Conservation (phyloP, 1,140 invertebrate species). For the Drosophila ironensis region DNA sequence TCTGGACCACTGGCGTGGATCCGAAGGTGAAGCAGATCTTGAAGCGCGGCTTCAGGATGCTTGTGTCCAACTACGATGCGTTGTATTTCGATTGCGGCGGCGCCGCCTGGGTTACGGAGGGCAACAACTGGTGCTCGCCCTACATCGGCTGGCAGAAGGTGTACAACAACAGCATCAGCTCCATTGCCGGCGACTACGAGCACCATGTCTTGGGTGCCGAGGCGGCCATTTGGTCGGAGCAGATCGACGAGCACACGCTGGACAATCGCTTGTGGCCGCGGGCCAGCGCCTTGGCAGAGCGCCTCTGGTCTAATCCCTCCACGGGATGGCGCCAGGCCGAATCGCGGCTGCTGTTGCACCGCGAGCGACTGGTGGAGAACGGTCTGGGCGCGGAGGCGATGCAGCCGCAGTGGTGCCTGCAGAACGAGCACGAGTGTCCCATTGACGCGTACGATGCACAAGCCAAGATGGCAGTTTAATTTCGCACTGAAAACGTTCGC, state of each 20-base stretch:
- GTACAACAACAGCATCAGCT: slow-evolving; percentile 88
- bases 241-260: slow-evolving; percentile 86
- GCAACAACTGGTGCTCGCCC: slow-evolving; percentile 93
- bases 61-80: slow-evolving; percentile 93
- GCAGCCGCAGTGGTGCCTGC: slow-evolving; percentile 91
- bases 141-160: slow-evolving; percentile 94
- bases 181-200: slow-evolving; percentile 84
- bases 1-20: slow-evolving; percentile 89
- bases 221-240: slow-evolving; percentile 91
- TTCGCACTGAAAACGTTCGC: slow-evolving; percentile 20
- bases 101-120: slow-evolving; percentile 85
- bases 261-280: slow-evolving; percentile 90
- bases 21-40: slow-evolving; percentile 86
- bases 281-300: slow-evolving; percentile 90
- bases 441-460: slow-evolving; percentile 67
- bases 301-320: slow-evolving; percentile 88
- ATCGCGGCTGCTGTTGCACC: slow-evolving; percentile 86
- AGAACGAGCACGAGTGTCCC: slow-evolving; percentile 88
- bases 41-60: slow-evolving; percentile 87
- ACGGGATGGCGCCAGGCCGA: slow-evolving; percentile 86
- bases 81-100: slow-evolving; percentile 93
- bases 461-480: slow-evolving; percentile 12
- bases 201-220: slow-evolving; percentile 87
- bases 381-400: slow-evolving; percentile 88
- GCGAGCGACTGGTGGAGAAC: slow-evolving; percentile 87